phyloP scores from a whole-genome alignment of 2,888 invertebrate species.

The Eupsilia transversa region DNA sequence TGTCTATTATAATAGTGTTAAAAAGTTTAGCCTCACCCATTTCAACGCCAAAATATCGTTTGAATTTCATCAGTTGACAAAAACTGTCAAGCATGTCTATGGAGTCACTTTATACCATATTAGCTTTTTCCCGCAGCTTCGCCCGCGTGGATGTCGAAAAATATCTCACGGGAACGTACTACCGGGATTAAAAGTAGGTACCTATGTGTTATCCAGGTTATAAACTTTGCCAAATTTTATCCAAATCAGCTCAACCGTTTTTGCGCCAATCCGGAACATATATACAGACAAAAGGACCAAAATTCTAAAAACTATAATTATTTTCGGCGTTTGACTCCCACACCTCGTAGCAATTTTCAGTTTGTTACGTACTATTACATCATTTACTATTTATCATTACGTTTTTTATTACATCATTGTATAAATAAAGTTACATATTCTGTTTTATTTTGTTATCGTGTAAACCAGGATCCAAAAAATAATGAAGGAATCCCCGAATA shows the following conservation, averaged over 20 bases:
- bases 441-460: neutral
- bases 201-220: neutral
- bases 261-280: neutral
- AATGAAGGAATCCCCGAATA: neutral
- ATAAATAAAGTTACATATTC: neutral
- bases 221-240: neutral
- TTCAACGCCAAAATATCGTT: neutral
- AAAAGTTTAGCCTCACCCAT: constrained; percentile 2
- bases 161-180: too few species aligned
- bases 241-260: neutral
- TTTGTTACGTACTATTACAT: too few species aligned
- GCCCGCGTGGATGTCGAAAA: too few species aligned
- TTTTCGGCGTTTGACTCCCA: neutral
- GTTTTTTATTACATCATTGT: too few species aligned
- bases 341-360: neutral
- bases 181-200: too few species aligned
- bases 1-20: neutral
- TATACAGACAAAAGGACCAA: neutral
- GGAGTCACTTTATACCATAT: too few species aligned
- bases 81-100: neutral
- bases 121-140: too few species aligned
- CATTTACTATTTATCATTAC: too few species aligned
- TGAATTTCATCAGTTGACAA: neutral
- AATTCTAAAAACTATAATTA: neutral
- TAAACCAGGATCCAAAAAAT: neutral